Conservation (phyloP, 2,113 vertebrate species). For the Acinonyx jubatus region DNA sequence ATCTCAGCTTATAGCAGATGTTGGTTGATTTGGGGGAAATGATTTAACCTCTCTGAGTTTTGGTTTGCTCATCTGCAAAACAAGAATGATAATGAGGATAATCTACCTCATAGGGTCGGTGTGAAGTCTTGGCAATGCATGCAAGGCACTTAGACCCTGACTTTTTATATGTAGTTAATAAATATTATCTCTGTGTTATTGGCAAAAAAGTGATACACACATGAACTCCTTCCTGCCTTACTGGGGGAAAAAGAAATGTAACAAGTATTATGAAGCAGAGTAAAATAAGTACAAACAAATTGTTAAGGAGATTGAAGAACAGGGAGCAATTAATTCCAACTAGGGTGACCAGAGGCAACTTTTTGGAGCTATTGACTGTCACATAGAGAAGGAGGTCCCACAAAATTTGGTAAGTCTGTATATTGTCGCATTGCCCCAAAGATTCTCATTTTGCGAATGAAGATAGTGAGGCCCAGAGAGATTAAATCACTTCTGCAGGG, state of each 20-base stretch:
- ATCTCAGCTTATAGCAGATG: not conserved
- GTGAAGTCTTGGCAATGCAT: not conserved
- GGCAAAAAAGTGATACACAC: not conserved
- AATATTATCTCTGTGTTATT: not conserved
- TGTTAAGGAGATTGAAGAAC: not conserved
- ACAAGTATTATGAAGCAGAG: not conserved
- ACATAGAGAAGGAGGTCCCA: not conserved
- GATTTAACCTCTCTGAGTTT: not conserved
- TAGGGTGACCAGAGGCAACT: not conserved
- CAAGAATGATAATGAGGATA: not conserved
- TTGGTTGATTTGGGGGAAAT: not conserved
- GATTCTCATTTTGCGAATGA: not conserved
- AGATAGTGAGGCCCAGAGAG: not conserved
- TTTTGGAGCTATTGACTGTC: not conserved
- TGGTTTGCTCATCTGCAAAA: not conserved
- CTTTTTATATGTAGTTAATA: not conserved
- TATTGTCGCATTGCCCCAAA: not conserved
- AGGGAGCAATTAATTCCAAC: not conserved
- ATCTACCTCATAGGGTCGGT: not conserved
- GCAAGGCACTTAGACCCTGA: not conserved
- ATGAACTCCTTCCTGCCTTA: not conserved
- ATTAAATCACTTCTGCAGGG: not conserved
- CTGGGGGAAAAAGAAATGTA: not conserved
- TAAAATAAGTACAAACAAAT: not conserved
- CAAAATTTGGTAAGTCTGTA: not conserved